Evolutionary conservation across 2,888 invertebrate genomes (phyloP).

Genomic region (Stenchaetothrips biformis): DNA sequence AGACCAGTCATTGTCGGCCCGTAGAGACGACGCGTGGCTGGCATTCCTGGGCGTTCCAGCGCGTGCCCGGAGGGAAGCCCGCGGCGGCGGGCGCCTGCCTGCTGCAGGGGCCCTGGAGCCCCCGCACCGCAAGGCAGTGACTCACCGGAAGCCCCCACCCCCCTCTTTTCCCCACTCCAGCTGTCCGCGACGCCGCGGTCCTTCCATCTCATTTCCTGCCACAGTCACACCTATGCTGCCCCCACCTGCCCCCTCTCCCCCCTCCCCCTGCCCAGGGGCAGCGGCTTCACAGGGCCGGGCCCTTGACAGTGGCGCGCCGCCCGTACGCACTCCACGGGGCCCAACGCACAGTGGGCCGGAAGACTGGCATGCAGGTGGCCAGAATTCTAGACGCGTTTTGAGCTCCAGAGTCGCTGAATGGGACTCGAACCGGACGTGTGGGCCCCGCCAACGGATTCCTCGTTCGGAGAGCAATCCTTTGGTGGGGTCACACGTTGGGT

Average conservation of each 20-base stretch:
- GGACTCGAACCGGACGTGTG: too few relatives aligned
- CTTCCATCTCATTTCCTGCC: neutral
- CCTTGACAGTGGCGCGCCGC: neutral
- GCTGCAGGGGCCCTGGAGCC: neutral
- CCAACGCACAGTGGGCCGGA: too few relatives aligned
- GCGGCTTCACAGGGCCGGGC: neutral
- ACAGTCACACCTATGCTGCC: neutral
- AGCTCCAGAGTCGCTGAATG: too few relatives aligned
- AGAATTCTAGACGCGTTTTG: too few relatives aligned
- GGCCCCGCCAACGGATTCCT: too few relatives aligned
- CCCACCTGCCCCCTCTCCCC: neutral
- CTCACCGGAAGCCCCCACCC: neutral
- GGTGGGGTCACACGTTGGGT: too few relatives aligned
- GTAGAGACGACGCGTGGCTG: too few relatives aligned
- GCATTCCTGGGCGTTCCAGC: neutral
- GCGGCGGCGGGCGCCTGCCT: neutral
- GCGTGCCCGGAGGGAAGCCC: neutral
- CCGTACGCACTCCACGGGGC: too few relatives aligned
- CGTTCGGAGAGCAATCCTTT: too few relatives aligned
- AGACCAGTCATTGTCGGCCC: too few relatives aligned
- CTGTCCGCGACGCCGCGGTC: neutral
- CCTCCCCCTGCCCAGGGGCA: neutral
- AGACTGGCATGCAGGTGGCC: too few relatives aligned
- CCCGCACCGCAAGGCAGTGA: neutral
- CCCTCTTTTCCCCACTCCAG: neutral